phyloP scores from a whole-genome alignment of 2,113 vertebrate species.

The Nesoenas mayeri region DNA sequence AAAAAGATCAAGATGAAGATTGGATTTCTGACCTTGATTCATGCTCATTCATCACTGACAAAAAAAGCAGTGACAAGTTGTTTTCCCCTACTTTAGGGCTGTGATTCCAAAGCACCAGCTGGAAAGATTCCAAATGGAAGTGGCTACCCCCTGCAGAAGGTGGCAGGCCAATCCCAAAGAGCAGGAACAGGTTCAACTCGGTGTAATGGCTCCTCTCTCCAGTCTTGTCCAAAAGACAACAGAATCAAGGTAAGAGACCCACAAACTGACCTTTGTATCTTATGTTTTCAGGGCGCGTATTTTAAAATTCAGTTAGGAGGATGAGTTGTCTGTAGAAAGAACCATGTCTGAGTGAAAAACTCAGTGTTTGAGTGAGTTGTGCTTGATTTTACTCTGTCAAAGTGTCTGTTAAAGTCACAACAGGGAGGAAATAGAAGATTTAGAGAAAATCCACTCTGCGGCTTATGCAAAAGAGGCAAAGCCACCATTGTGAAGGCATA shows the following conservation, averaged over 20 bases:
- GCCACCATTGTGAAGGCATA: not conserved
- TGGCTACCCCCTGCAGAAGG: not conserved
- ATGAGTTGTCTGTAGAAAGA: not conserved
- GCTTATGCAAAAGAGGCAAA: not conserved
- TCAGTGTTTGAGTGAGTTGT: not conserved
- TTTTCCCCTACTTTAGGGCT: conserved; percentile 32
- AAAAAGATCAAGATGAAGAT: not conserved
- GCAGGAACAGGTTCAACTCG: not conserved
- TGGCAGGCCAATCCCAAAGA: conserved; percentile 17
- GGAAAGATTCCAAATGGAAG: conserved; percentile 58
- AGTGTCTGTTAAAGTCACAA: not conserved
- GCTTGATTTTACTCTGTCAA: not conserved
- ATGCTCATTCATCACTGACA: not conserved
- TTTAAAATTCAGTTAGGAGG: not conserved
- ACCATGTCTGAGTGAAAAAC: not conserved
- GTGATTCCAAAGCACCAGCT: conserved; percentile 30
- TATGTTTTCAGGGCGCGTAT: not conserved
- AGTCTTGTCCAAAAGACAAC: not conserved
- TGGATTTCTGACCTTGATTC: not conserved
- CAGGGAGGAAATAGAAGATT: not conserved
- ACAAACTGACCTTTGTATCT: not conserved
- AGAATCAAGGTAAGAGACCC: conserved; percentile 65
- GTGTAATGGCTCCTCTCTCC: conserved; percentile 58
- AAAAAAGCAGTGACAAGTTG: not conserved
- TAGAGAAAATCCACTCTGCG: not conserved